A percentile compares a stretch with the other conserved stretches of the same genome.
These are phyloP conservation scores for Plecotus auritus DNA, from an alignment of 2,113 vertebrate species.

Conservation along the genomic window DNA sequence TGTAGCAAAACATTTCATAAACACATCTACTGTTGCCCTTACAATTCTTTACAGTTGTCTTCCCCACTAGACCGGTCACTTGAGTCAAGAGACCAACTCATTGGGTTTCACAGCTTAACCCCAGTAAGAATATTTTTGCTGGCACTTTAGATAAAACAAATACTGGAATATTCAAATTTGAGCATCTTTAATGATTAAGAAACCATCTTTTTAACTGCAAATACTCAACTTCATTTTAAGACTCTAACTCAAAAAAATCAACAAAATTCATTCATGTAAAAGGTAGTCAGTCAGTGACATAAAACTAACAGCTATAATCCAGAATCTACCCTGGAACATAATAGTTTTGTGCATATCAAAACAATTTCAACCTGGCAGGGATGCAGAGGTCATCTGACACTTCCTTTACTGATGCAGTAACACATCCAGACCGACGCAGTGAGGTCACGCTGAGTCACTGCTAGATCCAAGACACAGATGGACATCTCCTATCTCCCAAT, in stretches of 20 bases:
- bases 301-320: background rate
- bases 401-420: background rate
- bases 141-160: background rate
- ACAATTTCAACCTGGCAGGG: background rate
- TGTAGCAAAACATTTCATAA: background rate
- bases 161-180: background rate
- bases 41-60: background rate
- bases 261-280: background rate
- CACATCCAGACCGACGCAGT: background rate
- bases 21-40: background rate
- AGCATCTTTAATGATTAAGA: background rate
- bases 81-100: background rate
- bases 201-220: background rate
- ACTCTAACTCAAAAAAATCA: constrained; percentile 16
- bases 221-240: background rate
- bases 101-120: background rate
- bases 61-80: background rate
- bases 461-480: background rate
- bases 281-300: background rate
- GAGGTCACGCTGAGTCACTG: background rate
- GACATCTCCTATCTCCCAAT: background rate
- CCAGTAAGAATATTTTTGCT: background rate
- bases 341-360: background rate
- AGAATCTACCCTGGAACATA: background rate
- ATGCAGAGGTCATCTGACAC: background rate